phyloP scores from a whole-genome alignment of 2,113 vertebrate genomes.

The Protobothrops flavoviridis region DNA sequence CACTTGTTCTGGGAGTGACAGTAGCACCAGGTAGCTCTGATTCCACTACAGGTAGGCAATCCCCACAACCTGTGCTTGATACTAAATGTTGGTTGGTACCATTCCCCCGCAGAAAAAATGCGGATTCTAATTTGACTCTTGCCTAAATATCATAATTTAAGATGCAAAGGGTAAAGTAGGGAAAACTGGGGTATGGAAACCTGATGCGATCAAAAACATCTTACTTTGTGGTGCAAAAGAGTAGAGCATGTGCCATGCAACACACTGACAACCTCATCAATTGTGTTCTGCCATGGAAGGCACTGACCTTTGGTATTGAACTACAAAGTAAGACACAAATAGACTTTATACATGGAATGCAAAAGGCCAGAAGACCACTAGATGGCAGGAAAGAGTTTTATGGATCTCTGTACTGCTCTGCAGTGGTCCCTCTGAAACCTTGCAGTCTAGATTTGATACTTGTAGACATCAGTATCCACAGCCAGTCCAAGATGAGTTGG shows the following conservation, averaged over 20 bases:
- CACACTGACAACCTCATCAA: neutral
- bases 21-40: neutral
- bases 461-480: neutral
- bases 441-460: neutral
- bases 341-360: neutral
- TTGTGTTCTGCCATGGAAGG: neutral
- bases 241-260: neutral
- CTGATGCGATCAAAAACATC: neutral
- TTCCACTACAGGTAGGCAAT: neutral
- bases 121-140: neutral
- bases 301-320: neutral
- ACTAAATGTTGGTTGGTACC: neutral
- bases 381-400: neutral
- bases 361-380: neutral
- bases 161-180: neutral
- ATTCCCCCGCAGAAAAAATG: neutral
- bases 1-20: neutral
- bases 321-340: neutral
- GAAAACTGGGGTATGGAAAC: neutral
- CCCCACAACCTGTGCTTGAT: neutral
- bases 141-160: neutral
- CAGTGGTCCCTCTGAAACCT: neutral
- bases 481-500: neutral
- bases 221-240: neutral
- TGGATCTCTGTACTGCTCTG: neutral